phyloP scores from a whole-genome alignment of 1,140 invertebrate species.

The Lanistes nyassanus region DNA sequence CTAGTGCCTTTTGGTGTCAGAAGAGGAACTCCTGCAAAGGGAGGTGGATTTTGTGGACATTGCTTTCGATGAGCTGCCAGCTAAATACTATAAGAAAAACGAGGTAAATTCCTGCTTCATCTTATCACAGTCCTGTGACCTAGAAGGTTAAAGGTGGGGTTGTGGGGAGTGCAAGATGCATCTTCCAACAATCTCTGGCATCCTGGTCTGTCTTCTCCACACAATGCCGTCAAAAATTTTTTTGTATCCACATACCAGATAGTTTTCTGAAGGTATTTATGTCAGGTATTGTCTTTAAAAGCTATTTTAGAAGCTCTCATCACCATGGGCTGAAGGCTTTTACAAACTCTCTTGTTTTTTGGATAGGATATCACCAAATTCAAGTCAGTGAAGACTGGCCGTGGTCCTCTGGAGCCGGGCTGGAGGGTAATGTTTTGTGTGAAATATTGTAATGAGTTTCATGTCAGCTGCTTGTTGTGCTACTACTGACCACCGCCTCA shows the following conservation, averaged over 20 bases:
- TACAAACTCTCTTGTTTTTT: slow-evolving; percentile 10
- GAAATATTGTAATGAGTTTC: no score
- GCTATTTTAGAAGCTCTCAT: no score
- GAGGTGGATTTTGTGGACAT: slow-evolving; percentile 88
- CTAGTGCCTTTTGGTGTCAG: slow-evolving; percentile 68
- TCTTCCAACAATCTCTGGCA: not conserved
- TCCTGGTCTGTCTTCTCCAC: not conserved
- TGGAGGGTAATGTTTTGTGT: slow-evolving; percentile 78
- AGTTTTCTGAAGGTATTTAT: no score
- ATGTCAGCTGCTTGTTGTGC: no score
- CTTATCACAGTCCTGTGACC: no score
- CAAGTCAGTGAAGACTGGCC: slow-evolving; percentile 83
- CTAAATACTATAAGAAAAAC: slow-evolving; percentile 89
- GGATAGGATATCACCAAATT: slow-evolving; percentile 72
- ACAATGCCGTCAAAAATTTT: no score
- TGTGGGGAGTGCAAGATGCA: no score
- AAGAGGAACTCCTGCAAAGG: slow-evolving; percentile 78
- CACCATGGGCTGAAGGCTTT: no score
- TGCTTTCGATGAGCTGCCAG: slow-evolving; percentile 84
- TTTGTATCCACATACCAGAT: no score
- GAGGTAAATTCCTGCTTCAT: slow-evolving; percentile 80
- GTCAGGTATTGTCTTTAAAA: no score
- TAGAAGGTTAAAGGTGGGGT: no score
- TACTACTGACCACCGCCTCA: no score
- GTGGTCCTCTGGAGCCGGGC: slow-evolving; percentile 83